Base-by-base conservation (phyloP, 23 tunicate species). In the Trididemnum clinides region DNA sequence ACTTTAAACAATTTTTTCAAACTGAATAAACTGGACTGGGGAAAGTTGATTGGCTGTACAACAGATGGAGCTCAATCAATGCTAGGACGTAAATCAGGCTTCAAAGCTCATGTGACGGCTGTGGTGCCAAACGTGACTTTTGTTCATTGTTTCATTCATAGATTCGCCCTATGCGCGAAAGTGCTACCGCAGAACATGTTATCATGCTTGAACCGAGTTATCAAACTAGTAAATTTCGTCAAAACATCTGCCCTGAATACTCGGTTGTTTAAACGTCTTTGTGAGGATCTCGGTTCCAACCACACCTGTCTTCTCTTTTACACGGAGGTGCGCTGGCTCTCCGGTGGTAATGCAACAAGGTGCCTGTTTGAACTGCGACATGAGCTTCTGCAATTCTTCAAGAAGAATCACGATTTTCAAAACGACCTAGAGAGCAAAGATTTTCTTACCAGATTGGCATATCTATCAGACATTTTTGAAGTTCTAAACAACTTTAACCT, bases 1-100 rank as follows among this genome's bases (percentile, higher is more conserved):
- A 72, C 37, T 79, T 28, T 79, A 23, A 51, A 74, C 71, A 57
- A 85, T 86, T 79, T 86, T 83, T 86, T 86, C 63, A 78, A 62
- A 70, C 85, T 86, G n/a, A n/a, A n/a, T n/a, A 65, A 86, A 78
- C 78, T 86, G 90, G 90, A 86, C 77, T 86, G 90, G 90, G 88
- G 88, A 57, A 85, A 74, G 54, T n/a, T n/a, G n/a, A n/a, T n/a
- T n/a, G n/a, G n/a, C n/a, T n/a, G n/a, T n/a, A n/a, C n/a, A n/a
- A n/a, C 87, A 83, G 81, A 83, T 49, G 87, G 87, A 75, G 64
- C 81, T 83, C 80, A 80, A 75, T 70, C 87, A 5, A 83, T 83
- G 87, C 87, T 83, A 28, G 87, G 87, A 26, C 88, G 51, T 28
- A 85, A 85, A 34, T 85, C 88, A 23, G 88, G 88, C n/a, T 85